These are phyloP conservation scores for Stegodyphus mimosarum DNA, from an alignment of 1,140 invertebrate genomes.

Conservation along the genomic window DNA sequence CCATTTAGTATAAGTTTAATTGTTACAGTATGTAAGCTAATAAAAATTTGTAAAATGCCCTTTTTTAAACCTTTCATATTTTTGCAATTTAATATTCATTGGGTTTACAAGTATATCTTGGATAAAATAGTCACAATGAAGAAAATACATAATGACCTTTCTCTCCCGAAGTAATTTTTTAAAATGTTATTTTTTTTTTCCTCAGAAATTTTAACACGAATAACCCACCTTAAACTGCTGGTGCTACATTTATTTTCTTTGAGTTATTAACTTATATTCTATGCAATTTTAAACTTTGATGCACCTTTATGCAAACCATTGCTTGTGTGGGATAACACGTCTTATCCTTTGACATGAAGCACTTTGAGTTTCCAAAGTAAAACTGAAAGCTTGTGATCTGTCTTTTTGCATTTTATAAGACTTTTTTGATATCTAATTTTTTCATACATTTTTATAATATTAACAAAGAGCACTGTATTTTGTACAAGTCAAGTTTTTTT, in stretches of 20 bases:
- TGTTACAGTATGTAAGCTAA: not conserved
- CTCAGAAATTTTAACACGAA: not conserved
- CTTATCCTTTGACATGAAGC: conserved; percentile 58
- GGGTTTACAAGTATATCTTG: not conserved
- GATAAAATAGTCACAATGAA: not conserved
- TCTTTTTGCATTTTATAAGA: conserved; percentile 31
- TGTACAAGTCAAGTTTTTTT: not conserved
- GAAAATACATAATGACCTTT: not conserved
- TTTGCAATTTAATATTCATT: not conserved
- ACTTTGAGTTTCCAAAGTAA: conserved; percentile 36
- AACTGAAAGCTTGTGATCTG: conserved; percentile 37
- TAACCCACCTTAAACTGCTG: conserved; percentile 24
- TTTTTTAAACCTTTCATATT: not conserved
- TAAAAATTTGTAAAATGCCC: not conserved
- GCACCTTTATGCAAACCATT: conserved; percentile 34
- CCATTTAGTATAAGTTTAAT: no score
- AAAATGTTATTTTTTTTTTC: not conserved
- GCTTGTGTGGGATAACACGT: conserved; percentile 56
- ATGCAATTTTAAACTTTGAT: conserved; percentile 16
- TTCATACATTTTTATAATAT: conserved; percentile 53
- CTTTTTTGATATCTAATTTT: conserved; percentile 50
- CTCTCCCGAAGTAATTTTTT: not conserved
- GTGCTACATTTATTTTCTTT: conserved; percentile 44
- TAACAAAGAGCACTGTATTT: conserved; percentile 45
- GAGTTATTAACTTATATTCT: conserved; percentile 23